Evolutionary conservation across 2,888 invertebrate genomes (phyloP), one percentile per base, ranked within the genome.

Genomic region (Yponomeuta plumbellus): DNA sequence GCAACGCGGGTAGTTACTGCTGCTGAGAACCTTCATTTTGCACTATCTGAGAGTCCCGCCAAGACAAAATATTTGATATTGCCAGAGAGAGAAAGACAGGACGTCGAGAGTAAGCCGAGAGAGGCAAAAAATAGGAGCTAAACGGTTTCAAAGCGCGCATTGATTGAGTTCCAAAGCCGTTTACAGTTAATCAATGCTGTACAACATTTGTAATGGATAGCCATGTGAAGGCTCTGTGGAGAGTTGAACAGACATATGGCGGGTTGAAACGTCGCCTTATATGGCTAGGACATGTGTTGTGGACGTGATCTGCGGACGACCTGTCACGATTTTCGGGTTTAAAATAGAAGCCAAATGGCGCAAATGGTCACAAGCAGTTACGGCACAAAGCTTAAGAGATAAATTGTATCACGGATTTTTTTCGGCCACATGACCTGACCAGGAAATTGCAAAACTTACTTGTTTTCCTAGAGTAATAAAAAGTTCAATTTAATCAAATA

Each of bases 131-230:
- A 61, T 61, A 40, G 26, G 56, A 58, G 39, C 20, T 58, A 22
- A 57, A 22, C 39, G 69, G 70, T 68, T 73, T 79, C 76, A 80
- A 83, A 80, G 74, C 71, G 76, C 76, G 74, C 77, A 75, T 78
- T 81, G 83, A 86, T 85, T 83, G 80, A 79, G 74, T 73, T 76
- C 77, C 76, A 78, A 76, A 77, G 74, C 79, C 80, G 81, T 83
- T 81, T 83, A 81, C 75, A 85, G 83, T 78, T 83, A 85, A 87
- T 84, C 81, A 81, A 85, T 82, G 78, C 81, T 66, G 66, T 74
- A 71, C 77, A 77, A 82, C 82, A 86, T 84, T 80, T 84, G 82
- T 77, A 80, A 76, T 73, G 74, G 72, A 70, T 73, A 75, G 75
- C 73, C 77, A 63, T 63, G 78, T 75, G 67, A 73, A 70, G 76